Conservation (phyloP, 2,797 vertebrate genomes). For the Balearica regulorum region DNA sequence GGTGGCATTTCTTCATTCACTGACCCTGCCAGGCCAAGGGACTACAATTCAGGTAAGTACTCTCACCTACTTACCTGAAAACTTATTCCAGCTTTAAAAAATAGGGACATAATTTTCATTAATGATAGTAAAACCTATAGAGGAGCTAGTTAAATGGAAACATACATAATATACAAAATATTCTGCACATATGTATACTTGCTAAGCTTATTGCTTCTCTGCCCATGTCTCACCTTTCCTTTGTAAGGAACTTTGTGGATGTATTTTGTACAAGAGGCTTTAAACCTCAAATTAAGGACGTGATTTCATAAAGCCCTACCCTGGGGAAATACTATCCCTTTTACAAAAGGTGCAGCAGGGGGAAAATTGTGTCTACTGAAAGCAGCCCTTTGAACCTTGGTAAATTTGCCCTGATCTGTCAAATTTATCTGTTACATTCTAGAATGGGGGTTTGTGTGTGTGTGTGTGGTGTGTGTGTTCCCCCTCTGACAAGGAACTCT, state of each 20-base stretch:
- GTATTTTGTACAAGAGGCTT: not conserved
- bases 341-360: not conserved
- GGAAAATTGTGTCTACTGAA: not conserved
- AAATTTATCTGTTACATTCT: not conserved
- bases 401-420: not conserved
- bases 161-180: not conserved
- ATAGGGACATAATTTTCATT: not conserved
- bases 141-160: not conserved
- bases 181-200: not conserved
- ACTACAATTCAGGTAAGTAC: conserved; percentile 38
- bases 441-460: no score
- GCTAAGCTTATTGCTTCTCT: not conserved
- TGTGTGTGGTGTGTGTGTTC: no score
- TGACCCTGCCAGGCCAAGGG: conserved; percentile 15
- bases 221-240: not conserved
- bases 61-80: not conserved
- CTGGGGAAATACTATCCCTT: not conserved
- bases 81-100: not conserved
- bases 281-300: not conserved
- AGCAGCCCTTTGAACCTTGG: not conserved
- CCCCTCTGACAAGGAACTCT: not conserved
- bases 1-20: conserved; percentile 25
- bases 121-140: not conserved
- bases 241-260: not conserved
- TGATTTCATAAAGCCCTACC: not conserved